phyloP scores from a whole-genome alignment of 2,888 invertebrate species.

The Lochmaea capreae region DNA sequence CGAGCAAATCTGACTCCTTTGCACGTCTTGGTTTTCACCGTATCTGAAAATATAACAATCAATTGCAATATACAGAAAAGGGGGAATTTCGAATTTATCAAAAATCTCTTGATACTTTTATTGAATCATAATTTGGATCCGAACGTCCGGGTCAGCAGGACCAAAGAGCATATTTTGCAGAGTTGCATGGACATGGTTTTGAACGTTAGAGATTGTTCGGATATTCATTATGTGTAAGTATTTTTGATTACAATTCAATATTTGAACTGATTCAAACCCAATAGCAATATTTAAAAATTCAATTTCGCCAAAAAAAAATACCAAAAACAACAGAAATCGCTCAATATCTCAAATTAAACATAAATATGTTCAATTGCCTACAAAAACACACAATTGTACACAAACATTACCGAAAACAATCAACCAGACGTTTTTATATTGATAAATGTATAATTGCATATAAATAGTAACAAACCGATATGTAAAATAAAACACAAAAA shows the following conservation, averaged over 20 bases:
- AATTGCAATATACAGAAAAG: slow-evolving; percentile 76
- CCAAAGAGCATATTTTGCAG: slow-evolving; percentile 78
- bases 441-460: too few species aligned
- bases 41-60: slow-evolving; percentile 77
- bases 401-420: too few species aligned
- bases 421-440: too few species aligned
- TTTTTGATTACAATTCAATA: not conserved
- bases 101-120: slow-evolving; percentile 74
- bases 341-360: too few species aligned
- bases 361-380: too few species aligned
- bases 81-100: slow-evolving; percentile 77
- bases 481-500: too few species aligned
- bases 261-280: not conserved
- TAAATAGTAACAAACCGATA: too few species aligned
- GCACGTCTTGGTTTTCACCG: slow-evolving; percentile 78
- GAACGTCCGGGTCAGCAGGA: slow-evolving; percentile 70
- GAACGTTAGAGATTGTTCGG: slow-evolving; percentile 74
- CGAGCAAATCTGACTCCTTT: slow-evolving; percentile 76
- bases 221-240: slow-evolving; percentile 72
- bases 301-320: too few species aligned
- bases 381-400: too few species aligned
- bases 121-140: slow-evolving; percentile 77
- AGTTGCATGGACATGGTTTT: slow-evolving; percentile 78
- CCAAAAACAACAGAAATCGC: too few species aligned
- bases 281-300: not conserved